Percentiles rank a stretch among this genome's conserved stretches.
Conservation (phyloP, 2,888 invertebrate genomes). For the Matsumyia berberina region DNA sequence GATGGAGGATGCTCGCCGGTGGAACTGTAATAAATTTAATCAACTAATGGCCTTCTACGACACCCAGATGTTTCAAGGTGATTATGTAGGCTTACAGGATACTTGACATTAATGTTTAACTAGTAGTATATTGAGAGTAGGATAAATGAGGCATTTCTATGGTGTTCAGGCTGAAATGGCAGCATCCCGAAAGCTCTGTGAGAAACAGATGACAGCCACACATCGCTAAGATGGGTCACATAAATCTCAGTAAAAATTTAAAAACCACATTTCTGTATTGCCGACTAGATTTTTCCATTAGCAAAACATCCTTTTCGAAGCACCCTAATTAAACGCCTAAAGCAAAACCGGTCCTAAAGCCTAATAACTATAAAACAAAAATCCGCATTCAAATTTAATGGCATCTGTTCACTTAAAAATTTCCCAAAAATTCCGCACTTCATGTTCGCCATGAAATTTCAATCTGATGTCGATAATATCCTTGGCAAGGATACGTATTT, state of each 20-base stretch:
- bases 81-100: neutral
- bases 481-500: constrained; percentile 26
- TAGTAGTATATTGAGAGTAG: neutral
- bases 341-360: neutral
- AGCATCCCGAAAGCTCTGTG: too few species aligned
- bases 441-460: constrained; percentile 43
- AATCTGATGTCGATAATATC: constrained; percentile 32
- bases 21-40: constrained; percentile 12
- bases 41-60: constrained; percentile 2
- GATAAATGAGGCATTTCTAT: neutral
- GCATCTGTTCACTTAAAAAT: neutral
- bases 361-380: neutral
- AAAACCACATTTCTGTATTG: too few species aligned
- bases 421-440: constrained; percentile 29
- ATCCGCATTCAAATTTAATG: constrained; percentile 21
- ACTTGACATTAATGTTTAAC: neutral
- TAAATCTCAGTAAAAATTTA: too few species aligned
- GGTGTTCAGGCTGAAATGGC: too few species aligned
- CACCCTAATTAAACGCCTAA: neutral
- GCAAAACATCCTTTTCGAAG: neutral
- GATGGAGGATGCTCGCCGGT: neutral
- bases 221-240: too few species aligned
- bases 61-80: neutral
- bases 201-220: too few species aligned
- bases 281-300: constrained; percentile 5